Percentiles rank a stretch among this genome's conserved stretches.
These are phyloP conservation scores for Myanophis thanlyinensis DNA, from an alignment of 2,113 vertebrate genomes.

Conservation along the genomic window DNA sequence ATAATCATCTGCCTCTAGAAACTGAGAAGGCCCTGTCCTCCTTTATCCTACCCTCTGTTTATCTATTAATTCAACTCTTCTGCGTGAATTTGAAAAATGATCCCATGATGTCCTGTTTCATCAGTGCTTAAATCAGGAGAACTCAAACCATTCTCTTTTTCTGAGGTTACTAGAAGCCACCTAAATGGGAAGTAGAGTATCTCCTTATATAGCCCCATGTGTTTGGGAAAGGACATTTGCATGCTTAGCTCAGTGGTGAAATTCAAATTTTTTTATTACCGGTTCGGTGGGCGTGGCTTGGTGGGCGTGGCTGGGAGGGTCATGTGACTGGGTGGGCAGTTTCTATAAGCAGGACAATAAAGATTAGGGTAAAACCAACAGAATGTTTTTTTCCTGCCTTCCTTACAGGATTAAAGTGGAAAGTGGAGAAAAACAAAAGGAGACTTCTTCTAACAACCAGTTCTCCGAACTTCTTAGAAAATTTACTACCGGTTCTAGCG, in stretches of 20 bases:
- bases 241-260: background rate
- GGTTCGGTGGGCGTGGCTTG: no score
- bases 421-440: no score
- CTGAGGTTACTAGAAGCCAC: background rate
- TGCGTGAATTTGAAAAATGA: background rate
- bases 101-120: background rate
- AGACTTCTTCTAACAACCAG: no score
- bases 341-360: no score
- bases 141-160: background rate
- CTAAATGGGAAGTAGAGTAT: background rate
- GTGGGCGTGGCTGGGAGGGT: no score
- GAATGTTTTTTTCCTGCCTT: no score
- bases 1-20: background rate
- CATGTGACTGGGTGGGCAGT: no score
- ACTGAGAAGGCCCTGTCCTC: background rate
- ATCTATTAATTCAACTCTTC: background rate
- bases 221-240: background rate
- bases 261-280: no score
- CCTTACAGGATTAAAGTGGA: no score
- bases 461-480: no score
- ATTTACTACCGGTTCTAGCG: no score
- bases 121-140: background rate
- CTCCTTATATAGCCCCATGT: background rate
- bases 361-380: no score
- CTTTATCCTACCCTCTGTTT: background rate